Evolutionary conservation across 2,797 vertebrate genomes (phyloP), one percentile per base, ranked within the genome.

Genomic region (Alcedo atthis): DNA sequence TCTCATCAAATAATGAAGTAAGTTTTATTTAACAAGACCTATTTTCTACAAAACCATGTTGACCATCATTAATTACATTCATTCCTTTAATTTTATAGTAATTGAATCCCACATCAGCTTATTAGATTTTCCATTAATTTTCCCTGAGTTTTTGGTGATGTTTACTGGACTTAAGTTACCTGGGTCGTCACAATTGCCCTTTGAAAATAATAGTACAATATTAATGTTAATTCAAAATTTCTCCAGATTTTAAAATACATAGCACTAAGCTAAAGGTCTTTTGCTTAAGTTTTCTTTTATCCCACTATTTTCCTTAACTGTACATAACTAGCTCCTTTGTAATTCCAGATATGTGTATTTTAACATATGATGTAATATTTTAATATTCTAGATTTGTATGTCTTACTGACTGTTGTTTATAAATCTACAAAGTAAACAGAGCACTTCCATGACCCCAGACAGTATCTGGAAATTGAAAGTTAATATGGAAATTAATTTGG

Each of bases 121-220:
- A 90, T 94, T 90, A 92, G 48, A 45, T 84, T 94, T 90, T 88
- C 53, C 48, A 88, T 95, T 92, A 90, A 88, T 95, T 92, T 92
- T 95, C 33, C n/a, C n/a, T 28, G 5, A 5, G 3, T 14, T 81
- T 90, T 92, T 76, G 81, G 37, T 91, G 70, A n/a, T 88, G 59
- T 68, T 92, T 88, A 79, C 70, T 63, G 58, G 35, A 67, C 59
- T 91, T 61, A 63, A 79, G 85, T 76, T 88, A 74, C 67, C 37
- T 63, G 55, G 33, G 59, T 90, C 74, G 82, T 66, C 59, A 59
- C 26, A 53, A 66, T 30, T 92, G 45, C 35, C 35, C 25, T 79
- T 86, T 81, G 33, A 54, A 90, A 91, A 76, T 35, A 73, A 59
- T 49, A 14, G 37, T 62, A 83, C 46, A 66, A 68, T 87, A 35